Evolutionary conservation across 2,113 vertebrate genomes (phyloP), one percentile per base, ranked within the genome.

Genomic region (Nerophis lumbriciformis): DNA sequence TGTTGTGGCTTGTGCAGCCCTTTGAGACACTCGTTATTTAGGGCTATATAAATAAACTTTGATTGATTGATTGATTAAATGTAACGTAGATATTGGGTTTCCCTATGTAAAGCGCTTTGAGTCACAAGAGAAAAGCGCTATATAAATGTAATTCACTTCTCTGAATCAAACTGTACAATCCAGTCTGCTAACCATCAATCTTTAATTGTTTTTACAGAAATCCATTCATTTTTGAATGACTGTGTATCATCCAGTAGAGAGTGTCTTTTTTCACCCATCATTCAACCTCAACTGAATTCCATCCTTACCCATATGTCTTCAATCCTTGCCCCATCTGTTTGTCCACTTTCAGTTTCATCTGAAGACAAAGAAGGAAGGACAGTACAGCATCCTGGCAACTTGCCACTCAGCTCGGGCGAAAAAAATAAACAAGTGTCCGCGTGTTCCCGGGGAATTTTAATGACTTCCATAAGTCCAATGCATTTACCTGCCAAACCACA

Each of bases 361-460:
- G 63, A 71, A 63, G 35, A 54, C 35, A 37, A 56, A 61, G 59
- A 79, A 39, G 63, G 59, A 78, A 64, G 69, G 83, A 86, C 83
- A 83, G 77, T 56, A 68, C 71, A 51, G 65, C 47, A 57, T 81
- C 76, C 73, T 80, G 65, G 73, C 71, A 78, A 72, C 61, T 66
- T 48, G 79, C 83, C 85, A 66, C 56, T 79, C 82, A 35, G 66
- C 82, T 79, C 81, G 80, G 76, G 73, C 5, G 66, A 85, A 83
- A 84, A 28, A 91, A 92, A 87, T 83, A 90, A 89, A 85, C 87
- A 91, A 88, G 76, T 28, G 74, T 88, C 76, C 85, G 88, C 80
- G 74, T 81, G 81, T 85, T 90, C 74, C 71, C 61, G 61, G 66
- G 83, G 88, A 92, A 92, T 94, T 92, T 92, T 91, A 92, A 92